A percentile compares a stretch with the other conserved stretches of the same genome.
phyloP scores from a whole-genome alignment of 2,113 vertebrate species.

The Pelecanus crispus region DNA sequence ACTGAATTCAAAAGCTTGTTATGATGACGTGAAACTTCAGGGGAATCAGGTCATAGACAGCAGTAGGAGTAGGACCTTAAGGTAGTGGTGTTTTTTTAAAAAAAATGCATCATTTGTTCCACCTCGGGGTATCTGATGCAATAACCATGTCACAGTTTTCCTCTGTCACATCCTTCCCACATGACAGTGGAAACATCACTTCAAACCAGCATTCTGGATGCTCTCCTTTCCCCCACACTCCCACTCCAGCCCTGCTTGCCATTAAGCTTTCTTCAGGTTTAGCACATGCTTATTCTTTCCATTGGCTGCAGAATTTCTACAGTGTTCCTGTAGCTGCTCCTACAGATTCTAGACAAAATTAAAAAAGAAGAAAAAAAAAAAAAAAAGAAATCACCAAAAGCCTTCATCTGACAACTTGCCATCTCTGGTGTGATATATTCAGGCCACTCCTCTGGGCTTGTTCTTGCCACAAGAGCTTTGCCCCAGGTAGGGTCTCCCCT shows the following conservation, averaged over 20 bases:
- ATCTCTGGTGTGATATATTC: neutral
- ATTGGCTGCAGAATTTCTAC: constrained; percentile 1
- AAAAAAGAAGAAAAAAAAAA: neutral
- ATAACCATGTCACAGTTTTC: neutral
- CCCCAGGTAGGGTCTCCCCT: neutral
- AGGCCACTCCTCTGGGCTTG: neutral
- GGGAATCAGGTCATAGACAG: neutral
- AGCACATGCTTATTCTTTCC: constrained; percentile 22
- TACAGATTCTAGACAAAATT: neutral
- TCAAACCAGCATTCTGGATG: constrained; percentile 10
- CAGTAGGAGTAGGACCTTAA: neutral
- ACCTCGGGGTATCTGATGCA: constrained; percentile 27
- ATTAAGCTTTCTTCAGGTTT: constrained; percentile 20
- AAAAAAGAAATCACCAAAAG: neutral
- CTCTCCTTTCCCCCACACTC: constrained; percentile 49
- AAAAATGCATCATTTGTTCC: constrained; percentile 15
- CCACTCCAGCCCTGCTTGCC: constrained; percentile 36
- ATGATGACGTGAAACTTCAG: neutral
- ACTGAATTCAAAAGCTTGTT: neutral
- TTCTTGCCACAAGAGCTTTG: neutral
- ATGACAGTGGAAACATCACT: constrained; percentile 34
- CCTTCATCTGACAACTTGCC: neutral
- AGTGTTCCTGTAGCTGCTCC: neutral
- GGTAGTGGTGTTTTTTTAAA: neutral
- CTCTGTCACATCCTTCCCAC: constrained; percentile 47